Base-by-base conservation (phyloP, 2,113 vertebrate genomes). In the Prochilodus magdalenae region DNA sequence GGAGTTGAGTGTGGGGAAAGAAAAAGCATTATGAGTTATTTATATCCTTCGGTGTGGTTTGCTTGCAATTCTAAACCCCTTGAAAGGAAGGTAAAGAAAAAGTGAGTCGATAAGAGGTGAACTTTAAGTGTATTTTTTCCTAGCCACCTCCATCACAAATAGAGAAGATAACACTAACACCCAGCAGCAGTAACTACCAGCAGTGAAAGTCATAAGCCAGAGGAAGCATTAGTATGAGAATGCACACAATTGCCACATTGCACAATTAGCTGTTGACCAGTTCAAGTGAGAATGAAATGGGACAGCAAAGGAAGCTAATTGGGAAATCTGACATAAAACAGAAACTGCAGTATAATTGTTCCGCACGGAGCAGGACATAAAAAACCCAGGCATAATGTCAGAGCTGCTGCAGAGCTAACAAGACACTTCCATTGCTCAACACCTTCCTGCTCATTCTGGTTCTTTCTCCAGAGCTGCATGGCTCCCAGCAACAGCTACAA, bases 381-480 rank as follows among this genome's bases (percentile, higher is more conserved):
- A 76, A n/a, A 62, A 20, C 33, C 60, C 36, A 44, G 74, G 20
- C 16, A 12, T 15, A 16, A 66, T 22, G 20, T 66, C 51, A 30
- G 20, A 26, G n/a, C 22, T 55, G 63, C 29, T 55, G 49, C 65
- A 26, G 27, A 36, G 13, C 49, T 78, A 78, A 78, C n/a, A 22
- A 78, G 22, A 55, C 24, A 22, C 13, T 44, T 40, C 20, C 13
- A 22, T 33, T 16, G 26, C 29, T 51, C 27, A 65, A 30, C 26
- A 5, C 40, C 26, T 49, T 66, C 13, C 11, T 65, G 7, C 12
- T 30, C 7, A 33, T 70, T 40, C n/a, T 44, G 10, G 33, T 24
- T 77, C 44, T 67, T 33, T 77, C 26, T 24, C 40, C 44, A 29
- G 18, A 51, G 7, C n/a, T 5, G 15, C 18, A 22, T 12, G 65